Percentiles rank a stretch among this genome's conserved stretches.
Evolutionary conservation across 1,140 invertebrate genomes (phyloP).

Genomic region (Ruditapes philippinarum): DNA sequence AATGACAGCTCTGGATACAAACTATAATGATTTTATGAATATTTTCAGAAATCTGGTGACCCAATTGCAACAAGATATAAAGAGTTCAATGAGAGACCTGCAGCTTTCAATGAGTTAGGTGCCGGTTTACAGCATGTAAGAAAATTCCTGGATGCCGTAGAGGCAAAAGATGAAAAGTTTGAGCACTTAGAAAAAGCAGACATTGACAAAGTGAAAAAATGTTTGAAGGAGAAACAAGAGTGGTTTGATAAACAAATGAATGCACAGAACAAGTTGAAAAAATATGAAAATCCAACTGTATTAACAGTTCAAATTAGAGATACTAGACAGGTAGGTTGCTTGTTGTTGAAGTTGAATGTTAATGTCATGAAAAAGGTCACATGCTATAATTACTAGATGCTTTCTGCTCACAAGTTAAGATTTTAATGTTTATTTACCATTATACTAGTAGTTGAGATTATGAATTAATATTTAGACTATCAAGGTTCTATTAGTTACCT

Average conservation of each 20-base stretch:
- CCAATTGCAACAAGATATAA: slow-evolving; percentile 93
- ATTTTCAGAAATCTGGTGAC: slow-evolving; percentile 89
- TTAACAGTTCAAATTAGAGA: slow-evolving; percentile 92
- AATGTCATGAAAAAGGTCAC: too few relatives aligned
- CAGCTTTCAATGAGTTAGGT: slow-evolving; percentile 92
- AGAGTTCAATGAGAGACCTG: slow-evolving; percentile 93
- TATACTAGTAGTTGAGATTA: too few relatives aligned
- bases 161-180: slow-evolving; percentile 91
- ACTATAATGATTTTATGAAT: too few relatives aligned
- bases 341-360: too few relatives aligned
- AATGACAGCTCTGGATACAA: too few relatives aligned
- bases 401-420: too few relatives aligned
- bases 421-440: too few relatives aligned
- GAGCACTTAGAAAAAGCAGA: slow-evolving; percentile 94
- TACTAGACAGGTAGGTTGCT: slow-evolving; percentile 90
- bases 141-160: slow-evolving; percentile 91
- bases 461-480: too few relatives aligned
- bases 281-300: slow-evolving; percentile 90
- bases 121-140: slow-evolving; percentile 91
- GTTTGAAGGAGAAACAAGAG: slow-evolving; percentile 87
- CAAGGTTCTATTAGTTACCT: too few relatives aligned
- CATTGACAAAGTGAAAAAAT: slow-evolving; percentile 90
- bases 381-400: too few relatives aligned
- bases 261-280: slow-evolving; percentile 89
- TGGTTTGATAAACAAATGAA: slow-evolving; percentile 93